phyloP scores from a whole-genome alignment of 1,140 invertebrate genomes.

The Pseudobourletiella spinata region DNA sequence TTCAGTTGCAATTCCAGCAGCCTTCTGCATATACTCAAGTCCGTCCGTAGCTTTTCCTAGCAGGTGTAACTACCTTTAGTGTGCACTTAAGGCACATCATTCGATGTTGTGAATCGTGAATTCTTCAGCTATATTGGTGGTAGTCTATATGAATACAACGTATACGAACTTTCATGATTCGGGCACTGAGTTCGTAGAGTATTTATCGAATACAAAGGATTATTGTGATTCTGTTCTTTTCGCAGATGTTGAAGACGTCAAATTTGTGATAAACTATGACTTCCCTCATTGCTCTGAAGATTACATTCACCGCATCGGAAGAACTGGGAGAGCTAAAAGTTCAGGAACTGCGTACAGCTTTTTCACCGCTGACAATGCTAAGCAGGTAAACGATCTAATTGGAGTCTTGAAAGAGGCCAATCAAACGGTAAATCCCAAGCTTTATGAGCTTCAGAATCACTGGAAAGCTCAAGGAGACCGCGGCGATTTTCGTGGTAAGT shows the following conservation, averaged over 20 bases:
- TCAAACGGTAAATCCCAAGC: conserved; percentile 69
- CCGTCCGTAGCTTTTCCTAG: too few relatives aligned
- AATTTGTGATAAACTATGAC: conserved; percentile 99
- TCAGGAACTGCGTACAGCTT: conserved; percentile 97
- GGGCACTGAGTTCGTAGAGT: too few relatives aligned
- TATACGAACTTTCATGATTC: too few relatives aligned
- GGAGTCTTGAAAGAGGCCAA: conserved; percentile 87
- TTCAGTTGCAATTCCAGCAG: too few relatives aligned
- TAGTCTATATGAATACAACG: too few relatives aligned
- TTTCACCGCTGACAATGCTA: conserved; percentile 84
- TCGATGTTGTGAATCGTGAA: too few relatives aligned
- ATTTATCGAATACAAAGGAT: too few relatives aligned
- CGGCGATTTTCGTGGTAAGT: too few relatives aligned
- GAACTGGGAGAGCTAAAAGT: conserved; percentile 83
- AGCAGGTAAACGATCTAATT: conserved; percentile 84
- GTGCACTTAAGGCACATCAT: too few relatives aligned
- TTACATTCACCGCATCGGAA: conserved; percentile 97
- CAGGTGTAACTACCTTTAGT: too few relatives aligned
- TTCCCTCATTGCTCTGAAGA: conserved; percentile 97
- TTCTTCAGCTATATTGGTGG: too few relatives aligned
- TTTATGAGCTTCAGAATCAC: conserved; percentile 47
- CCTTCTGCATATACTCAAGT: too few relatives aligned
- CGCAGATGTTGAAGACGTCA: conserved; percentile 97
- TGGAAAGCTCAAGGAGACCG: not conserved
- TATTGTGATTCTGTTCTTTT: conserved; percentile 21